Evolutionary conservation across 2,888 invertebrate species (phyloP).

Genomic region (Congeria kusceri): DNA sequence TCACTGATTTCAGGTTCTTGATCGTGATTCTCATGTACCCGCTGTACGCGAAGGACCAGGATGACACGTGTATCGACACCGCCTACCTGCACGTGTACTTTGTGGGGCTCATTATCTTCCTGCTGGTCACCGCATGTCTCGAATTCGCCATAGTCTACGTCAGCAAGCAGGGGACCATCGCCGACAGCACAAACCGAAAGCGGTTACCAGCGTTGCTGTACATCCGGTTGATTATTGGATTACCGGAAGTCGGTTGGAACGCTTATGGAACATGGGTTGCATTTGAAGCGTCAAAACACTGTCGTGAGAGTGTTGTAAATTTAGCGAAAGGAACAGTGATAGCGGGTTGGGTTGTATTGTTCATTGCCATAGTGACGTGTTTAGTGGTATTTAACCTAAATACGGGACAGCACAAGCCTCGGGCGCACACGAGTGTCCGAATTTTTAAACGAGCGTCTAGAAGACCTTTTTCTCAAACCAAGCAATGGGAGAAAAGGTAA

Average conservation of each 20-base stretch:
- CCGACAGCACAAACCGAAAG: conserved; percentile 39
- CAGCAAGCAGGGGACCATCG: conserved; percentile 59
- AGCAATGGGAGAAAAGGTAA: conserved; percentile 80
- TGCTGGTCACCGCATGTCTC: conserved; percentile 43
- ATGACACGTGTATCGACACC: conserved; percentile 68
- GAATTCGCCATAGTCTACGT: conserved; percentile 41
- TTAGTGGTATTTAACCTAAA: conserved; percentile 93
- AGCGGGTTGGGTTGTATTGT: conserved; percentile 93
- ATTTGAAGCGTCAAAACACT: conserved; percentile 60
- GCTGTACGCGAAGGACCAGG: conserved; percentile 88
- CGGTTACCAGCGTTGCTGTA: conserved; percentile 46
- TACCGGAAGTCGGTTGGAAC: conserved; percentile 61
- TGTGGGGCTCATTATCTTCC: conserved; percentile 52
- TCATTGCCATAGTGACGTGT: conserved; percentile 89
- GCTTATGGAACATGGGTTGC: conserved; percentile 53
- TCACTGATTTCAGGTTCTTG: conserved; percentile 87
- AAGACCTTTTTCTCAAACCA: conserved; percentile 59
- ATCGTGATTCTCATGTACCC: conserved; percentile 88
- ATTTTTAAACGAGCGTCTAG: conserved; percentile 54
- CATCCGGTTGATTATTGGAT: conserved; percentile 44
- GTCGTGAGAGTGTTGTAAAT: conserved; percentile 72
- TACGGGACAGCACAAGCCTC: conserved; percentile 86
- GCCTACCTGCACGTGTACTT: conserved; percentile 47
- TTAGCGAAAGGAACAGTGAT: conserved; percentile 89
- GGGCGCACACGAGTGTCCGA: conserved; percentile 27